phyloP scores from a whole-genome alignment of 2,113 vertebrate species.

The zebrafish (Danio rerio) region DNA sequence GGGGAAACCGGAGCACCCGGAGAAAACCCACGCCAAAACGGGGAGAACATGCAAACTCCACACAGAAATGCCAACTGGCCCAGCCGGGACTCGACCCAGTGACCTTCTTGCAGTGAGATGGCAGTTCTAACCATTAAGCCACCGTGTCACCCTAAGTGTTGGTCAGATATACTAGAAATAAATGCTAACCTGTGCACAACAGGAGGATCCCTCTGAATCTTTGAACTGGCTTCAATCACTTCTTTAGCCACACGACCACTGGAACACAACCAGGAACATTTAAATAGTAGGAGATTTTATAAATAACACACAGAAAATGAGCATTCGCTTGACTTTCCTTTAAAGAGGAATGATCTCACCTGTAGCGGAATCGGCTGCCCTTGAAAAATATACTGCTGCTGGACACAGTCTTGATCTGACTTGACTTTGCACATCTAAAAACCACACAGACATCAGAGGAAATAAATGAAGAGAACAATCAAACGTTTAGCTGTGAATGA shows the following conservation, averaged over 20 bases:
- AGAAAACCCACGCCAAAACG: too few species aligned
- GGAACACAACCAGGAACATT: conserved; percentile 44
- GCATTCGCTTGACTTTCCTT: neutral
- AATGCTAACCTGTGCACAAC: conserved; percentile 86
- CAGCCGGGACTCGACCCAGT: too few species aligned
- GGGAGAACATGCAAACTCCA: too few species aligned
- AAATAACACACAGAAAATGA: neutral
- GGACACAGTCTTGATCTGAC: conserved; percentile 97
- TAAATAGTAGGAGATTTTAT: neutral
- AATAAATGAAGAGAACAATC: neutral
- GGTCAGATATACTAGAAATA: neutral
- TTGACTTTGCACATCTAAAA: conserved; percentile 98
- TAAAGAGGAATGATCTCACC: conserved; percentile 72
- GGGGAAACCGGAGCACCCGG: too few species aligned
- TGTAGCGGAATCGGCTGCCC: conserved; percentile 97
- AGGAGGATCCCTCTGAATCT: conserved; percentile 94
- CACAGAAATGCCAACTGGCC: too few species aligned
- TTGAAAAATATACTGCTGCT: conserved; percentile 99
- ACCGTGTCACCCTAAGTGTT: neutral
- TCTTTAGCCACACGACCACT: conserved; percentile 98
- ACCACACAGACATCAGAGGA: neutral
- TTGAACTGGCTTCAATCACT: conserved; percentile 96
- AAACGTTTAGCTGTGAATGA: neutral
- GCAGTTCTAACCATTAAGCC: too few species aligned
- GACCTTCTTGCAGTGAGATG: too few species aligned